phyloP scores from a whole-genome alignment of 2,888 invertebrate species.

The Drosophila rubida region DNA sequence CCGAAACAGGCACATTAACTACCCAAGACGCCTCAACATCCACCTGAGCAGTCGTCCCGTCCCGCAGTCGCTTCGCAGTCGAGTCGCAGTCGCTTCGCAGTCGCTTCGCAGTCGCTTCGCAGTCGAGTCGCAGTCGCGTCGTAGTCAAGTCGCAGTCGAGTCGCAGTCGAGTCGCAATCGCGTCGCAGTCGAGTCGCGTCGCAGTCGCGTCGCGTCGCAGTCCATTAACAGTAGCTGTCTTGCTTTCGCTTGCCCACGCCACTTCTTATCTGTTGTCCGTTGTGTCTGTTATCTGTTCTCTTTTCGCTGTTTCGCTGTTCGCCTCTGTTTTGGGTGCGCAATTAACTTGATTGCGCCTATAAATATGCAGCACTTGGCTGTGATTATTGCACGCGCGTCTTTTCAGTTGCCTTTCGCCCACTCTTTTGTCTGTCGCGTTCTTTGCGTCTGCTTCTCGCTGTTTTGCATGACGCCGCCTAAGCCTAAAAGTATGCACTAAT shows the following conservation, averaged over 20 bases:
- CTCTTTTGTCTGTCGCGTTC: neutral
- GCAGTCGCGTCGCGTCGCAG: too few relatives aligned
- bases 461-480: conserved; percentile 32
- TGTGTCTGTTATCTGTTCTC: conserved; percentile 30
- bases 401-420: conserved; percentile 42
- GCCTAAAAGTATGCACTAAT: conserved; percentile 71
- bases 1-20: conserved; percentile 27
- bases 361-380: conserved; percentile 79
- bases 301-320: conserved; percentile 22
- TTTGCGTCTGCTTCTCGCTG: neutral
- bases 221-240: conserved; percentile 53
- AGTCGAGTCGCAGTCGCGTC: neutral
- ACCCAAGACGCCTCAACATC: conserved; percentile 8
- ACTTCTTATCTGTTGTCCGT: neutral
- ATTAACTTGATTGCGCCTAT: conserved; percentile 82
- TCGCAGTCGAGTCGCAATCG: too few relatives aligned
- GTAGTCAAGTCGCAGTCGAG: too few relatives aligned
- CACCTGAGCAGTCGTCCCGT: neutral
- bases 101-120: neutral
- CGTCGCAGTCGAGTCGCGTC: too few relatives aligned
- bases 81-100: too few relatives aligned
- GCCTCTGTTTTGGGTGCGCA: conserved; percentile 55
- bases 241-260: conserved; percentile 28
- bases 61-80: too few relatives aligned
- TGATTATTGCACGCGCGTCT: conserved; percentile 73